These are phyloP conservation scores for Steromphala cineraria DNA, from an alignment of 2,888 invertebrate genomes.

Conservation along the genomic window DNA sequence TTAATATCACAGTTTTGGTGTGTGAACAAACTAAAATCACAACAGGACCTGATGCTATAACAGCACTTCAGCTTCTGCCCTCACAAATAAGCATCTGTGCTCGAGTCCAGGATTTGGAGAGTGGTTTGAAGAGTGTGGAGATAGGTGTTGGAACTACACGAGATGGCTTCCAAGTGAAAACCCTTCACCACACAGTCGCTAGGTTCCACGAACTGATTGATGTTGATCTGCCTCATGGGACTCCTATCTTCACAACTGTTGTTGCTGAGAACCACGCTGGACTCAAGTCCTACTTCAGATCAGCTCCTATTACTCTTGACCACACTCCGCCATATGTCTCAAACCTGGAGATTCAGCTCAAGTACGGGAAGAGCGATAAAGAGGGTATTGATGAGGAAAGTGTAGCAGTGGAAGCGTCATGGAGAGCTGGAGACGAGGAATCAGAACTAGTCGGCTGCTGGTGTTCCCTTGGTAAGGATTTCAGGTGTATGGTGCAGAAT, in stretches of 20 bases:
- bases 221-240: constrained; percentile 6
- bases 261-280: constrained; percentile 5
- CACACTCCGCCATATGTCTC: constrained; percentile 5
- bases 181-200: neutral
- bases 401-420: neutral
- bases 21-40: neutral
- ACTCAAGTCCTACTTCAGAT: neutral
- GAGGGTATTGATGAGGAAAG: neutral
- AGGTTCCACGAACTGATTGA: neutral
- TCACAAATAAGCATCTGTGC: neutral
- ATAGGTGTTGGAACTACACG: constrained; percentile 12
- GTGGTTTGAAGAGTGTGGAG: neutral
- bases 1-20: neutral
- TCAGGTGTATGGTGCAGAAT: too few relatives aligned
- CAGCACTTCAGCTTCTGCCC: neutral
- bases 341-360: neutral
- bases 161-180: neutral
- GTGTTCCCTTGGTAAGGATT: neutral
- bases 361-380: neutral
- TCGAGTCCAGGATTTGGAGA: neutral
- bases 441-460: neutral
- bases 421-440: neutral
- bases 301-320: neutral
- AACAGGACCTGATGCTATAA: neutral
- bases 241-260: constrained; percentile 7